phyloP scores from a whole-genome alignment of 2,113 vertebrate species.

The Epinephelus lanceolatus region DNA sequence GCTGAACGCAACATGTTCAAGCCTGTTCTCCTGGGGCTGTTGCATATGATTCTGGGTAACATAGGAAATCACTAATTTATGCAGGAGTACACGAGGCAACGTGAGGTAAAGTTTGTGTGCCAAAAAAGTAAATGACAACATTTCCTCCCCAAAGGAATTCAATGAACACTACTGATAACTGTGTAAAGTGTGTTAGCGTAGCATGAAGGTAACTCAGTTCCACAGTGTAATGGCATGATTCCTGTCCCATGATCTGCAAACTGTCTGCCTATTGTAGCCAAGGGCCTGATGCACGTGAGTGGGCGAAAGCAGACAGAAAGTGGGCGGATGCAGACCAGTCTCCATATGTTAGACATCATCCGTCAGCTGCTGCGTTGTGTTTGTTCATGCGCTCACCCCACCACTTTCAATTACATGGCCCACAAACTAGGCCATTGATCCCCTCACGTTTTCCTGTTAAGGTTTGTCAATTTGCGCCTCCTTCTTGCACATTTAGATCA shows the following conservation, averaged over 20 bases:
- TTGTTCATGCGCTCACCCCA: constrained; percentile 59
- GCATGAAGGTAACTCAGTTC: constrained; percentile 5
- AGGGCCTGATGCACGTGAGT: constrained; percentile 37
- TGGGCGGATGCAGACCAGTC: constrained; percentile 50
- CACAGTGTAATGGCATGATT: constrained; percentile 14
- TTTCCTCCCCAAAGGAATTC: neutral
- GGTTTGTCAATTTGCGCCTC: constrained; percentile 49
- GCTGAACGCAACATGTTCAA: constrained; percentile 9
- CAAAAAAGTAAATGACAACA: neutral
- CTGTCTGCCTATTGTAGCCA: constrained; percentile 28
- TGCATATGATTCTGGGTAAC: neutral
- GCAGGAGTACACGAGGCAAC: neutral
- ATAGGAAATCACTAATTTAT: neutral
- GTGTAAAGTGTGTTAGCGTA: neutral
- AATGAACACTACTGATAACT: neutral
- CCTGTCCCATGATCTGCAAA: neutral
- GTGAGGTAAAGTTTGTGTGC: neutral
- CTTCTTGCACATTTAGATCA: constrained; percentile 27
- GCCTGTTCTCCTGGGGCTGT: constrained; percentile 7
- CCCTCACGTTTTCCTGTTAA: constrained; percentile 57
- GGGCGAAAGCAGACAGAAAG: constrained; percentile 49
- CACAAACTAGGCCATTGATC: constrained; percentile 72
- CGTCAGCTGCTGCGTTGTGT: constrained; percentile 71
- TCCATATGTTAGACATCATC: constrained; percentile 77
- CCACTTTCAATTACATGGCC: constrained; percentile 76